Conservation (phyloP, 2,797 vertebrate genomes). For the Micrastur ruficollis region DNA sequence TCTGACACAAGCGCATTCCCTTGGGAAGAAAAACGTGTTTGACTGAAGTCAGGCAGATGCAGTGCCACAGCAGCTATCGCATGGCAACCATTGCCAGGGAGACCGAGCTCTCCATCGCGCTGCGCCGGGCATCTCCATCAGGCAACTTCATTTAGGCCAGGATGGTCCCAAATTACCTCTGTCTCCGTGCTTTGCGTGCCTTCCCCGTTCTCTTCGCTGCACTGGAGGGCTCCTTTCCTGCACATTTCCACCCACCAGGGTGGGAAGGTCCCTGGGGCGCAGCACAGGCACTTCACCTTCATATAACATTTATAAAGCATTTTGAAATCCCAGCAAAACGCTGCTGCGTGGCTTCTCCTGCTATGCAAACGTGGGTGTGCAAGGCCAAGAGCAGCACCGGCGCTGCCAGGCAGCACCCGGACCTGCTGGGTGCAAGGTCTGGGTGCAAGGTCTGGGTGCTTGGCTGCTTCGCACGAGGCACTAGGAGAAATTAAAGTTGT, state of each 20-base stretch:
- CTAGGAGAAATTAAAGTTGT: background rate
- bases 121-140: background rate
- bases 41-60: background rate
- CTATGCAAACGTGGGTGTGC: accelerated
- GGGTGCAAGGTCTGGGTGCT: too few relatives aligned
- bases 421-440: background rate
- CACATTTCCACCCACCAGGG: too few relatives aligned
- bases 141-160: background rate
- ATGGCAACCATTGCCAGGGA: conserved; percentile 62
- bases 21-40: background rate
- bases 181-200: accelerated
- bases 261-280: background rate
- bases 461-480: accelerated
- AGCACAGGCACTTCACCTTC: background rate
- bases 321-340: background rate
- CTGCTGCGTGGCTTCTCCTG: background rate
- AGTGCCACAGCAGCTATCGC: background rate
- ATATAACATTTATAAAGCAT: accelerated
- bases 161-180: background rate
- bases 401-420: background rate
- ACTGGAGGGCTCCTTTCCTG: background rate
- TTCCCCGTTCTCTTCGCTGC: accelerated
- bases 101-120: background rate
- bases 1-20: accelerated
- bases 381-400: background rate